Evolutionary conservation across 2,113 vertebrate species (phyloP).

Genomic region (Rutilus rutilus): DNA sequence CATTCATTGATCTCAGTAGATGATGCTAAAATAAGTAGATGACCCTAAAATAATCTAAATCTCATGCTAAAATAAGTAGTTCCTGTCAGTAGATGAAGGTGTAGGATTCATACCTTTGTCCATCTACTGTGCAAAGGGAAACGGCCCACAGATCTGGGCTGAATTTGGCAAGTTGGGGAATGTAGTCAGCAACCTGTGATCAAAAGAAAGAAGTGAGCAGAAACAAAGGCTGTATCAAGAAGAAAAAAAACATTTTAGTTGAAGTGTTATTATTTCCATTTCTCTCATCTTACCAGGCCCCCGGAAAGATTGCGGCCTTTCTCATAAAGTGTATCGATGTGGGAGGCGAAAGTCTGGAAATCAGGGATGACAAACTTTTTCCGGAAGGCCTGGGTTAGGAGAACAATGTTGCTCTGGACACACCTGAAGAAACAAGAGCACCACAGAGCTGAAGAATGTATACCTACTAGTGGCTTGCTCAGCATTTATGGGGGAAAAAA

Average conservation of each 20-base stretch:
- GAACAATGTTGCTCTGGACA: slow-evolving; percentile 98
- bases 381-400: slow-evolving; percentile 97
- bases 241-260: background rate
- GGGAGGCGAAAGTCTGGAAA: slow-evolving; percentile 92
- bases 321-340: slow-evolving; percentile 94
- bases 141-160: slow-evolving; percentile 96
- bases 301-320: slow-evolving; percentile 88
- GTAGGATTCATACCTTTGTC: slow-evolving; percentile 86
- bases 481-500: background rate
- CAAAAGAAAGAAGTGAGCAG: slow-evolving; percentile 7
- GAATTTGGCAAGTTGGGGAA: slow-evolving; percentile 97
- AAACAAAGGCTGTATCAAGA: background rate
- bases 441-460: background rate
- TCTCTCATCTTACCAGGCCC: slow-evolving; percentile 85
- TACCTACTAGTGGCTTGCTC: background rate
- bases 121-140: slow-evolving; percentile 95
- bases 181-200: slow-evolving; percentile 94
- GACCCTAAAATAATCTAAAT: background rate
- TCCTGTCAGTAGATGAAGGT: background rate
- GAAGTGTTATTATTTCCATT: background rate
- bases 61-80: background rate
- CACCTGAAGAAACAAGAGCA: slow-evolving; percentile 77
- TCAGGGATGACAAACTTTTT: slow-evolving; percentile 99
- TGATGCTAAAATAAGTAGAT: background rate
- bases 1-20: background rate